A percentile compares a stretch with the other conserved stretches of the same genome.
Conservation (phyloP, 1,140 invertebrate genomes). For the Pseudoatta argentina region DNA sequence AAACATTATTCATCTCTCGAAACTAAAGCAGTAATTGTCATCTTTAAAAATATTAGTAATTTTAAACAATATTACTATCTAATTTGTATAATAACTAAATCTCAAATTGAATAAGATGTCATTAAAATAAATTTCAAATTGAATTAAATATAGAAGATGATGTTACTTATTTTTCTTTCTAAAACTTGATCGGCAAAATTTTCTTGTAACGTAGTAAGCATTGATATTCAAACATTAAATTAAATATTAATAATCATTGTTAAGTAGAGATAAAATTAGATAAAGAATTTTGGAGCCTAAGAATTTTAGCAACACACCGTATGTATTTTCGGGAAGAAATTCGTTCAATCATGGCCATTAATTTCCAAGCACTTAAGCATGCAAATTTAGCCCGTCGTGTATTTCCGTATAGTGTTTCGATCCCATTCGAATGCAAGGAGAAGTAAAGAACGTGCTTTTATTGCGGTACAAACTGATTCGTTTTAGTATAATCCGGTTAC, state of each 20-base stretch:
- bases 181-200: neutral
- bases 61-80: neutral
- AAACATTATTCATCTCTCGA: neutral
- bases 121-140: neutral
- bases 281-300: neutral
- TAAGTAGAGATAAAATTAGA: neutral
- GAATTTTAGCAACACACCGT: neutral
- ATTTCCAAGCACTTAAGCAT: conserved; percentile 40
- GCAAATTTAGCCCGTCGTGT: conserved; percentile 46
- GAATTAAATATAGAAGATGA: neutral
- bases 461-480: conserved; percentile 34
- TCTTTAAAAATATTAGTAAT: neutral
- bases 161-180: neutral
- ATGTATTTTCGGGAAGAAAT: neutral
- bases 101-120: neutral
- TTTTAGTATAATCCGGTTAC: conserved; percentile 42
- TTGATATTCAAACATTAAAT: neutral
- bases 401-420: conserved; percentile 52
- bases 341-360: conserved; percentile 37
- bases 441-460: conserved; percentile 41
- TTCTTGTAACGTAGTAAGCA: neutral
- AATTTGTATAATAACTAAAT: conserved; percentile 2
- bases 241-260: neutral
- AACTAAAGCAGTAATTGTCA: neutral
- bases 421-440: conserved; percentile 36